Conservation (phyloP, 2,113 vertebrate species). For the Chionis minor region DNA sequence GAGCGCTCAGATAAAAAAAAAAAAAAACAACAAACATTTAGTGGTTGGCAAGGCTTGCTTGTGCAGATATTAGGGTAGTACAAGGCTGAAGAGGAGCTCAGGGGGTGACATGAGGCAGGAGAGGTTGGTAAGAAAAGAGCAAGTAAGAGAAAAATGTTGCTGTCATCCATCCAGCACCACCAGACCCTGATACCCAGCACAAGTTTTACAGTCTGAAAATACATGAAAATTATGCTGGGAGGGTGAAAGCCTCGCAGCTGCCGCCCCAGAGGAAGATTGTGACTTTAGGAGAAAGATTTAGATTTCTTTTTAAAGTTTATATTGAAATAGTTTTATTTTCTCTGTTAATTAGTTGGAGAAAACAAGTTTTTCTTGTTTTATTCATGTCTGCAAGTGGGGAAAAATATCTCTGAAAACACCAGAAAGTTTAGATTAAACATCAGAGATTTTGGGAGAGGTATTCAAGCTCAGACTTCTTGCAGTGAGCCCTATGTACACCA, state of each 20-base stretch:
- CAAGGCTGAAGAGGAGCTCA: background rate
- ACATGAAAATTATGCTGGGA: accelerated
- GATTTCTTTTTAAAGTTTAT: background rate
- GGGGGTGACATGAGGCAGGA: accelerated
- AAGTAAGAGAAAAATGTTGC: background rate
- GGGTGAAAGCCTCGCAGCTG: background rate
- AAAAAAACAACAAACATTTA: accelerated
- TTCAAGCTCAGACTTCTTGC: background rate
- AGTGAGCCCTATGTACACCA: background rate
- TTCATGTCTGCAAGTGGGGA: background rate
- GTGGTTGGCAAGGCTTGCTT: background rate
- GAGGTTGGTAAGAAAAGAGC: background rate
- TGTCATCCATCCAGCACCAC: background rate
- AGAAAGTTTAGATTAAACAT: background rate
- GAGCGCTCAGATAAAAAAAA: background rate
- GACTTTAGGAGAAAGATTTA: background rate
- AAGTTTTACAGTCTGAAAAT: background rate
- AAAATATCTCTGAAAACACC: background rate
- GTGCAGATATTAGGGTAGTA: background rate
- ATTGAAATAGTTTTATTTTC: background rate
- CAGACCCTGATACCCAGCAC: background rate
- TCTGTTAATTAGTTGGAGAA: background rate
- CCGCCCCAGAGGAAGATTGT: background rate
- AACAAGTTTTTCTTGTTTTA: background rate
- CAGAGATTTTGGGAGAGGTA: background rate